These are phyloP conservation scores for Fragum sueziense DNA, from an alignment of 2,888 invertebrate genomes.

Conservation along the genomic window DNA sequence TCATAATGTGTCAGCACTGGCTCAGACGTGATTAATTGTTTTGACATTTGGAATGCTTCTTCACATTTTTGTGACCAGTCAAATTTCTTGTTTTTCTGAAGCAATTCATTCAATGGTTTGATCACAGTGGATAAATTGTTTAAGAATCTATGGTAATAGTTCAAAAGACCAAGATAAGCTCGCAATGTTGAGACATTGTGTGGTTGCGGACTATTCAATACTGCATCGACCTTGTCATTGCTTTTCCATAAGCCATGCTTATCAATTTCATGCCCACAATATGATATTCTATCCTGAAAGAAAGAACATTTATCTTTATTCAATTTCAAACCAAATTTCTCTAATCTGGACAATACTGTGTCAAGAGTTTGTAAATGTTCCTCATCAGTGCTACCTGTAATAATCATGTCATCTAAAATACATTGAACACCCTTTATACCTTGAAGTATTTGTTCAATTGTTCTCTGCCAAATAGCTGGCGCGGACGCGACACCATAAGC, in stretches of 20 bases:
- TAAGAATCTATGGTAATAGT: conserved; percentile 3
- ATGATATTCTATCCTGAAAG: conserved; percentile 13
- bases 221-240: conserved; percentile 26
- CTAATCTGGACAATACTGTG: background rate
- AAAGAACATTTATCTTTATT: conserved; percentile 13
- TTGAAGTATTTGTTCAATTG: conserved; percentile 51
- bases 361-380: conserved; percentile 10
- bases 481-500: conserved; percentile 55
- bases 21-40: too few relatives aligned
- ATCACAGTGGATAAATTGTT: background rate
- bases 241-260: conserved; percentile 30
- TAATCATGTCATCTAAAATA: conserved; percentile 20
- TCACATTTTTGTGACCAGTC: conserved; percentile 13
- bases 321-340: background rate
- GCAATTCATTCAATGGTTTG: conserved; percentile 18
- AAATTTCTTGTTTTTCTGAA: conserved; percentile 1
- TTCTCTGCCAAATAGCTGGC: conserved; percentile 59
- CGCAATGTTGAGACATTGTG: background rate
- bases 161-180: conserved; percentile 2
- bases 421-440: conserved; percentile 20
- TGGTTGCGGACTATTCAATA: conserved; percentile 18
- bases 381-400: conserved; percentile 11
- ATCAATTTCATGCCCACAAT: conserved; percentile 43
- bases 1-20: too few relatives aligned
- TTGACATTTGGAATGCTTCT: background rate